Base-by-base conservation (phyloP, 64 coral and sea anemone genomes). In the Stylophora pistillata region DNA sequence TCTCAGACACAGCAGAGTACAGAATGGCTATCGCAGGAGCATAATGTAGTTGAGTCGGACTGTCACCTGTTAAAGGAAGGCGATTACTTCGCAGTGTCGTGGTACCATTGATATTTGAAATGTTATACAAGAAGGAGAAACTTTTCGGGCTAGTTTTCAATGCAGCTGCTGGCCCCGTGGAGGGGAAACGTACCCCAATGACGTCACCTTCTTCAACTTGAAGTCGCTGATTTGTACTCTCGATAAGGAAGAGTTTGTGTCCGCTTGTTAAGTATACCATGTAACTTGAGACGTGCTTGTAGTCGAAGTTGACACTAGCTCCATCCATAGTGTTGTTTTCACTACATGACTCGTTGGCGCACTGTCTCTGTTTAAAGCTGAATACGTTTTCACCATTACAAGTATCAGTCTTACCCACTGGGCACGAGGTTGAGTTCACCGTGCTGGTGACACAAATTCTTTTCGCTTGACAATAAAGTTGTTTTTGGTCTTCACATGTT, bases 131-230 rank as follows among this genome's bases (percentile, higher is more conserved):
- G 9, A 84, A 69, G 14, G 80, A 69, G 2, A 34, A 84, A 52
- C 52, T 53, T 55, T 62, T 23, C 18, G 16, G 57, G n/a, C 27
- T 89, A 9, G 76, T 89, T 58, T 78, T 79, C 30, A 89, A 27
- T 30, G 30, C 53, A 5, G 76, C 88, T 30, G 88, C 53, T 30
- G 88, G 68, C 30, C 63, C 47, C 31, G 62, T n/a, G 68, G 76
- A 12, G 13, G 88, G 54, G 5, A 83, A 74, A 62, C 34, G 69
- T 3, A 90, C 77, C 7, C 78, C 78, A 30, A 90, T 74, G 55
- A 90, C 70, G 58, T 90, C 78, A 26, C 89, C 78, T 26, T 62
- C 32, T 69, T 84, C 21, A 13, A 84, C 32, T 15, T 69, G 61
- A 69, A 84, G 30, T n/a, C 62, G 30, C 27, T 84, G 61, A 25